These are phyloP conservation scores for Gambusia holbrooki DNA, from an alignment of 2,113 vertebrate species.

Conservation along the genomic window DNA sequence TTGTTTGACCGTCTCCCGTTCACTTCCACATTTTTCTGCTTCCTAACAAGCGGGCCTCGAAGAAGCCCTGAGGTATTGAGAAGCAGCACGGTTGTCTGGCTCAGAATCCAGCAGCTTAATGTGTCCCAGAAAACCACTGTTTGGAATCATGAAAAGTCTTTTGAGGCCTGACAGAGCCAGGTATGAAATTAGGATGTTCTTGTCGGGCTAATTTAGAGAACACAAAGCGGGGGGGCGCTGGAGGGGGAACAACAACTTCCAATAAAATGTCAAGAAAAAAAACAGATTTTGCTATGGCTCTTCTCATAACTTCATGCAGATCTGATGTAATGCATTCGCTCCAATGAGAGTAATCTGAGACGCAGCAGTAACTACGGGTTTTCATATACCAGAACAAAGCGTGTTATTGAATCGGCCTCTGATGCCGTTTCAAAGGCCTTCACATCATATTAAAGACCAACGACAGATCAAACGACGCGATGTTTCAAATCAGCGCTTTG, in stretches of 20 bases:
- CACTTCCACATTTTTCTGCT: slow-evolving; percentile 14
- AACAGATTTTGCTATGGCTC: neutral
- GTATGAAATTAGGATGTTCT: too few species aligned
- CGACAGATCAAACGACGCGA: too few species aligned
- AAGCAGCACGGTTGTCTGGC: neutral
- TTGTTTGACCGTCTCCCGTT: neutral
- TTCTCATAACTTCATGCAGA: neutral
- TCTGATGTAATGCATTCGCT: slow-evolving; percentile 4
- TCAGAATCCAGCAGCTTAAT: slow-evolving; percentile 1
- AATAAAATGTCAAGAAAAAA: neutral
- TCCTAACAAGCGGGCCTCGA: neutral
- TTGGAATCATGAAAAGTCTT: neutral
- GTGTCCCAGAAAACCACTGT: neutral
- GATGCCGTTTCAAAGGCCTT: neutral
- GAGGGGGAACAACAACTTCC: neutral
- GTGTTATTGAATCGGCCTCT: neutral
- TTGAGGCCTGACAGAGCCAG: neutral
- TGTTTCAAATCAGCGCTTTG: too few species aligned
- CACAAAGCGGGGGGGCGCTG: neutral
- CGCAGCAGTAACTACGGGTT: neutral
- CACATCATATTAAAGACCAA: neutral
- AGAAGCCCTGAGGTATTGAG: slow-evolving; percentile 1
- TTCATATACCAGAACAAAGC: slow-evolving; percentile 4
- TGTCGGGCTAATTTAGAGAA: neutral
- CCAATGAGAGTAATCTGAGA: slow-evolving; percentile 2